phyloP scores from a whole-genome alignment of 2,113 vertebrate species.

The Ptyas mucosa region DNA sequence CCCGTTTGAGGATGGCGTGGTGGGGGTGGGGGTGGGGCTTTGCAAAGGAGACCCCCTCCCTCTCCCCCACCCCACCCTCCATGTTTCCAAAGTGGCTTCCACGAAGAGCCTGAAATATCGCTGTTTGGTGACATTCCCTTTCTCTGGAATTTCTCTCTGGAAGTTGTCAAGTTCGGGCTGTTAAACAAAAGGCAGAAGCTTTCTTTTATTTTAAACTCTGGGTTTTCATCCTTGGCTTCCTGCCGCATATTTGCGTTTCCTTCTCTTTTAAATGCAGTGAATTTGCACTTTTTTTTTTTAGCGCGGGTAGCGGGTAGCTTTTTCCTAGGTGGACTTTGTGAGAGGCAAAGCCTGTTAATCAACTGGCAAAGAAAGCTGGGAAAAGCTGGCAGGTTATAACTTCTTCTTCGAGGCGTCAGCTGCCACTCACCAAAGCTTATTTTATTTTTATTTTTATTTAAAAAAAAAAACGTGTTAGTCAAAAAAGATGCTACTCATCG shows the following conservation, averaged over 20 bases:
- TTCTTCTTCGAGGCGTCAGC: neutral
- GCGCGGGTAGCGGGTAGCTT: accelerated
- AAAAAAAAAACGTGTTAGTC: neutral
- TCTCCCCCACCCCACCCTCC: too few relatives aligned
- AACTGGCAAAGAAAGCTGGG: neutral
- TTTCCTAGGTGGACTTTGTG: neutral
- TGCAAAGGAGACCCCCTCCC: neutral
- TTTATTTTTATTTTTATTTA: neutral
- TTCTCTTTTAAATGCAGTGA: neutral
- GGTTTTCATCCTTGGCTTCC: neutral
- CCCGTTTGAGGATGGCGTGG: neutral
- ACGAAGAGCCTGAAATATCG: neutral
- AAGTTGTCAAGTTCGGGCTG: accelerated
- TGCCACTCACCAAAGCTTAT: neutral
- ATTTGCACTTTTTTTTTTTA: neutral
- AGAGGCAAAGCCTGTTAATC: neutral
- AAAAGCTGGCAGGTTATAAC: neutral
- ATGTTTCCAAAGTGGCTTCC: too few relatives aligned
- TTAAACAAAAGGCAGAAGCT: neutral
- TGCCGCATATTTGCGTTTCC: neutral
- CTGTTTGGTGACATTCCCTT: neutral
- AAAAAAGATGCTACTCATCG: neutral
- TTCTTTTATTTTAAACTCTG: neutral
- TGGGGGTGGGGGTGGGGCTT: too few relatives aligned
- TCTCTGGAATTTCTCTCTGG: neutral